Evolutionary conservation across 1,140 invertebrate genomes (phyloP).

Genomic region (Thaumetopoea pityocampa): DNA sequence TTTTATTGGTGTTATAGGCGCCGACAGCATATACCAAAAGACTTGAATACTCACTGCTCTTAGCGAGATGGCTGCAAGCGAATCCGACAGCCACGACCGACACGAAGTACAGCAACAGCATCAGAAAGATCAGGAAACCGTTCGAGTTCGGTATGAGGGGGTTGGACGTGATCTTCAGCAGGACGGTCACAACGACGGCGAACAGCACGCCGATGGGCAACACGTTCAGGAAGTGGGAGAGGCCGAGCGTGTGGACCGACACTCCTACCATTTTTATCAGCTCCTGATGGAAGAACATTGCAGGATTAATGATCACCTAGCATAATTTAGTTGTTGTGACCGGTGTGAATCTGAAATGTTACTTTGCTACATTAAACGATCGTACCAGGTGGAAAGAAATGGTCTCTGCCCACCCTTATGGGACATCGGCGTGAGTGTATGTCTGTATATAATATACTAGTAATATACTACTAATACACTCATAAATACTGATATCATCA

Average conservation of each 20-base stretch:
- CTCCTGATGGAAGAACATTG: constrained; percentile 32
- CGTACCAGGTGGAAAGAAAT: no score
- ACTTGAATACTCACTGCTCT: constrained; percentile 41
- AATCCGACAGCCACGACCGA: constrained; percentile 35
- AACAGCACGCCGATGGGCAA: constrained; percentile 35
- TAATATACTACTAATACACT: no score
- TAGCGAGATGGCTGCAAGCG: constrained; percentile 36
- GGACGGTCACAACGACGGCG: constrained; percentile 22
- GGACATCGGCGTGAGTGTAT: no score
- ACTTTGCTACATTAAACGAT: no score
- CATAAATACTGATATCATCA: no score
- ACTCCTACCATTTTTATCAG: constrained; percentile 60
- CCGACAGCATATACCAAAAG: constrained; percentile 1
- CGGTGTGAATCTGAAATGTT: no score
- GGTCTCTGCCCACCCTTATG: no score
- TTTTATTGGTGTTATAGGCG: no score
- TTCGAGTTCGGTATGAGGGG: constrained; percentile 28
- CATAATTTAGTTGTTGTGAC: no score
- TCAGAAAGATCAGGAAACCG: constrained; percentile 29
- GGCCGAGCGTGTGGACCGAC: constrained; percentile 20
- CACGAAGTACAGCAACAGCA: constrained; percentile 40
- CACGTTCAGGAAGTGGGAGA: constrained; percentile 46
- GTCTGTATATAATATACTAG: no score
- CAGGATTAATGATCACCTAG: not conserved
- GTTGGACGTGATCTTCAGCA: constrained; percentile 23